phyloP scores from a whole-genome alignment of 2,888 invertebrate genomes.

The Scaeva pyrastri region DNA sequence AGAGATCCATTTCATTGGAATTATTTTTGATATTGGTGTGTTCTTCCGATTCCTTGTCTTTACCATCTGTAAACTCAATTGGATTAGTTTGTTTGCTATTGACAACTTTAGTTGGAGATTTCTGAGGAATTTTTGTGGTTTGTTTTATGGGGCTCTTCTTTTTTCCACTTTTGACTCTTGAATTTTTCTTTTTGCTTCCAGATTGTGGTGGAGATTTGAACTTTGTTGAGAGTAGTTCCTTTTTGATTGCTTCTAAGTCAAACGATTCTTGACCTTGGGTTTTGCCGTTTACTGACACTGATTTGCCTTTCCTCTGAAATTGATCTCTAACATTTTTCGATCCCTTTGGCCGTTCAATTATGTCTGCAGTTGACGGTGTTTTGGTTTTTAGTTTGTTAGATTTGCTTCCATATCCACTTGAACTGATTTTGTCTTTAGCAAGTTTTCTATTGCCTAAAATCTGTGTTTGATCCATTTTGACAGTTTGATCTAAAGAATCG shows the following conservation, averaged over 20 bases:
- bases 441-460: conserved; percentile 1
- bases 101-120: background rate
- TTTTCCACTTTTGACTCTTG: background rate
- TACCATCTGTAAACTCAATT: background rate
- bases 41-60: background rate
- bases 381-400: conserved; percentile 23
- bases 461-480: background rate
- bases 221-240: conserved; percentile 50
- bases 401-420: conserved; percentile 16
- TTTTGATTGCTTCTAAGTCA: conserved; percentile 56
- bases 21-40: background rate
- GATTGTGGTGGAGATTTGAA: conserved; percentile 29
- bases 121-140: conserved; percentile 7
- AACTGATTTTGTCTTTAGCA: background rate
- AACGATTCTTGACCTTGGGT: conserved; percentile 17
- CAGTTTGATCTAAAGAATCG: background rate
- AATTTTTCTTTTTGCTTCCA: conserved; percentile 6
- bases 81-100: background rate
- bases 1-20: background rate
- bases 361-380: conserved; percentile 24
- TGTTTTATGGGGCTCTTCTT: background rate
- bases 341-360: background rate
- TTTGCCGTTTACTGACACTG: conserved; percentile 35
- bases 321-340: conserved; percentile 25
- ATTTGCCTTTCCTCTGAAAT: conserved; percentile 39